A percentile compares a stretch with the other conserved stretches of the same genome.
phyloP scores from a whole-genome alignment of 1,140 invertebrate species.

The Archivesica marissinica region DNA sequence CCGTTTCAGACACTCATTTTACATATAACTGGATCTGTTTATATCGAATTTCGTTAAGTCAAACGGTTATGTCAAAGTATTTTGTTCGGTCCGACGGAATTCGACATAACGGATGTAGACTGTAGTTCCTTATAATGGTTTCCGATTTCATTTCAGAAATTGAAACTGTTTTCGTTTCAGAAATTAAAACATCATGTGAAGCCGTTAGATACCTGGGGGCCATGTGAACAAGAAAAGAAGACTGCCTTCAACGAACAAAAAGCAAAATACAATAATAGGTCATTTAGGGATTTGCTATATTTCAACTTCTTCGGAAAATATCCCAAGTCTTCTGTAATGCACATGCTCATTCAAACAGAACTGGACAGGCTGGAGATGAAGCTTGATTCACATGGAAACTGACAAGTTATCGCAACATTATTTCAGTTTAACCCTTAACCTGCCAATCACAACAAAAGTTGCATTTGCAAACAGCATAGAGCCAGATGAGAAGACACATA shows the following conservation, averaged over 20 bases:
- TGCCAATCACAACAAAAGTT: no score
- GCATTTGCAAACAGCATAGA: no score
- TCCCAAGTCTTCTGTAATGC: no score
- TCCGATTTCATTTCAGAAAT: no score
- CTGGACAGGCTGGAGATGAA: no score
- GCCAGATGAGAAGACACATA: no score
- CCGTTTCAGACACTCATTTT: not conserved
- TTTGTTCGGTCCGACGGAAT: not conserved
- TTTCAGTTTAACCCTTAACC: no score
- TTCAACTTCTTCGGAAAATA: slow-evolving; percentile 2
- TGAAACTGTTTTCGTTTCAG: not conserved
- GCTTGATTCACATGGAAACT: no score
- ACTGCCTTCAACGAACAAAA: not conserved
- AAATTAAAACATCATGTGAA: not conserved
- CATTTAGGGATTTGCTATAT: not conserved
- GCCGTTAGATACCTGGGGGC: slow-evolving; percentile 4
- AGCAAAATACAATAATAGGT: not conserved
- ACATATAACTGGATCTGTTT: not conserved
- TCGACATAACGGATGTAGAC: not conserved
- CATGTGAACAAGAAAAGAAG: not conserved
- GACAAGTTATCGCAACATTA: no score
- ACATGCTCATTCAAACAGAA: no score
- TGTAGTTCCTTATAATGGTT: not conserved
- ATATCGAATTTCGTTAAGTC: not conserved
- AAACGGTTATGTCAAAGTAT: not conserved